These are phyloP conservation scores for Nasua narica DNA, from an alignment of 2,797 vertebrate species.

Conservation along the genomic window DNA sequence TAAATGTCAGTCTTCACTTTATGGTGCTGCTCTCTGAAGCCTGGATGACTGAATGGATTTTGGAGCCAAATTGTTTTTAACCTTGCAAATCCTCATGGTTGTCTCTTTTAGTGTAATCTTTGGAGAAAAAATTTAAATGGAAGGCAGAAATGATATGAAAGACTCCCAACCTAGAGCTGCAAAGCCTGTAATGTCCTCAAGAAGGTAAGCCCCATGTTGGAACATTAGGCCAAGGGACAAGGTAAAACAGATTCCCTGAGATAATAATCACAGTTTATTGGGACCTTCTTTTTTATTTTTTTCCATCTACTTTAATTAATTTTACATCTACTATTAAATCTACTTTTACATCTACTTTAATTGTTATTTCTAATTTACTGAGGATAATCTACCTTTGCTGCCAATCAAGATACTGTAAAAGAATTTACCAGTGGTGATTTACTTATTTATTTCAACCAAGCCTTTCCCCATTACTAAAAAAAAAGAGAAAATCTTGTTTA, in stretches of 20 bases:
- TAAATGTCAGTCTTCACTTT: constrained; percentile 67
- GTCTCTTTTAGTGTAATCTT: not conserved
- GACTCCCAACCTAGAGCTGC: not conserved
- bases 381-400: not conserved
- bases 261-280: not conserved
- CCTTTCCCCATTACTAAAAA: not conserved
- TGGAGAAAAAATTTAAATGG: constrained; percentile 17
- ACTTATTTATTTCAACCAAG: constrained; percentile 20
- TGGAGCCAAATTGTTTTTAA: not conserved
- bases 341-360: no score
- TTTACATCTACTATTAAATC: no score
- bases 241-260: not conserved
- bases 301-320: not conserved
- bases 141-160: not conserved
- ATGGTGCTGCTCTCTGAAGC: not conserved
- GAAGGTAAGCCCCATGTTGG: not conserved
- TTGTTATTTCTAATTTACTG: constrained; percentile 1
- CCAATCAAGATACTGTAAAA: constrained; percentile 31
- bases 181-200: not conserved
- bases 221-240: not conserved
- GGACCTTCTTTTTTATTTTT: not conserved
- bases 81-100: not conserved
- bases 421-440: not conserved
- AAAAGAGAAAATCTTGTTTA: not conserved
- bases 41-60: not conserved